A percentile compares a stretch with the other conserved stretches of the same genome.
Conservation (phyloP, 2,113 vertebrate genomes). For the Ia io region DNA sequence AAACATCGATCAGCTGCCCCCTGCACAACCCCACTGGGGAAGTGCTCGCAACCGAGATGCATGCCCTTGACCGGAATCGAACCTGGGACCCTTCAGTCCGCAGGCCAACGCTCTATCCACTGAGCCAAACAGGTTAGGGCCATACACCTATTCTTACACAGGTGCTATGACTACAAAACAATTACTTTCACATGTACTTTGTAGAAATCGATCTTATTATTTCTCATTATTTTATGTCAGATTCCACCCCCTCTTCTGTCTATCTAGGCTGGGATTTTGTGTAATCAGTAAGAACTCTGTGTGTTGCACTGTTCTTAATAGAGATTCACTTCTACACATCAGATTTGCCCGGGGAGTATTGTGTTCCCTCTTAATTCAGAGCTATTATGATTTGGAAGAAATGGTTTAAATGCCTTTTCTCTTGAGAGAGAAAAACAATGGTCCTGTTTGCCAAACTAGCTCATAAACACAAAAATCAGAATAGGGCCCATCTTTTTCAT, state of each 20-base stretch:
- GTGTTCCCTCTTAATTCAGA: slow-evolving; percentile 5
- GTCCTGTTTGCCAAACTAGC: neutral
- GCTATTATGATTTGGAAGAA: neutral
- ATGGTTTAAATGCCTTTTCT: slow-evolving; percentile 1
- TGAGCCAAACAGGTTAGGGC: too few relatives aligned
- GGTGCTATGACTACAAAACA: neutral
- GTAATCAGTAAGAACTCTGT: neutral
- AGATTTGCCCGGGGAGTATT: neutral
- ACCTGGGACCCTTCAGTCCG: too few relatives aligned
- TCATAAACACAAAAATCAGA: slow-evolving; percentile 23
- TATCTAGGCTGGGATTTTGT: neutral
- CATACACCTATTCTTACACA: neutral
- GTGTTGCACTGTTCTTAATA: neutral
- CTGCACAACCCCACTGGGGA: too few relatives aligned
- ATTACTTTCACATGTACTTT: neutral
- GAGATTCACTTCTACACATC: neutral
- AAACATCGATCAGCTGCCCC: too few relatives aligned
- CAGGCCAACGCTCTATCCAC: too few relatives aligned
- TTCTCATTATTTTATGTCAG: neutral
- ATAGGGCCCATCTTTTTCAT: neutral
- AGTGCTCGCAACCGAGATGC: too few relatives aligned
- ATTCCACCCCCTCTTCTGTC: neutral
- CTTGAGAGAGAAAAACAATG: slow-evolving; percentile 32
- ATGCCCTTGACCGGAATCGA: too few relatives aligned
- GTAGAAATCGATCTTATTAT: neutral